Conservation (phyloP, 2,113 vertebrate genomes). For the Perca fluviatilis region DNA sequence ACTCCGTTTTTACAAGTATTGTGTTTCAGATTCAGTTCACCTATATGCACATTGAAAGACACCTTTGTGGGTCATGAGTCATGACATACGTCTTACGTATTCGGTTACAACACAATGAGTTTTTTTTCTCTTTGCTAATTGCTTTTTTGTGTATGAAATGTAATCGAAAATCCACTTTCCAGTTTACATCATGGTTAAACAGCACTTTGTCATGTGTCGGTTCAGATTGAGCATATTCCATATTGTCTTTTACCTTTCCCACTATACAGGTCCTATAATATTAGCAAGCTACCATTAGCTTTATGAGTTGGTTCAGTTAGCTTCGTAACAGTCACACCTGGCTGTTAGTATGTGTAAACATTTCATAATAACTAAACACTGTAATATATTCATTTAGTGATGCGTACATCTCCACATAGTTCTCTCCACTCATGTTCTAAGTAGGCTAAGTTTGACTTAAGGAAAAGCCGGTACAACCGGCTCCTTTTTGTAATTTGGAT, state of each 20-base stretch:
- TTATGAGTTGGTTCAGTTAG: background rate
- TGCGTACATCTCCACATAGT: background rate
- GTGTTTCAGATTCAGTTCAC: slow-evolving; percentile 5
- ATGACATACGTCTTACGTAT: background rate
- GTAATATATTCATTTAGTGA: background rate
- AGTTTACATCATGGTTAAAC: background rate
- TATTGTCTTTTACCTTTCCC: no score
- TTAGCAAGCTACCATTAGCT: background rate
- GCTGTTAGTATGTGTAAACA: background rate
- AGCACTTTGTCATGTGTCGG: background rate
- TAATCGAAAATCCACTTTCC: background rate
- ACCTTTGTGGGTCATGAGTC: background rate
- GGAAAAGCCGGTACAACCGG: background rate
- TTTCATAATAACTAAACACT: background rate
- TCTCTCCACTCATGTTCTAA: background rate
- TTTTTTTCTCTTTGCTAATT: background rate
- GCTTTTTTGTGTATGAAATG: no score
- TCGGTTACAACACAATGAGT: background rate
- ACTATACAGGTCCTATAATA: background rate
- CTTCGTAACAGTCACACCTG: background rate
- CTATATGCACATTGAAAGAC: background rate
- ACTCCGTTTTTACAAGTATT: slow-evolving; percentile 7
- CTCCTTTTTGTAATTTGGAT: background rate
- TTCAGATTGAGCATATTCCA: background rate
- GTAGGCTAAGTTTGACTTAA: background rate